phyloP scores from a whole-genome alignment of 2,113 vertebrate species.

The Fregetta grallaria region DNA sequence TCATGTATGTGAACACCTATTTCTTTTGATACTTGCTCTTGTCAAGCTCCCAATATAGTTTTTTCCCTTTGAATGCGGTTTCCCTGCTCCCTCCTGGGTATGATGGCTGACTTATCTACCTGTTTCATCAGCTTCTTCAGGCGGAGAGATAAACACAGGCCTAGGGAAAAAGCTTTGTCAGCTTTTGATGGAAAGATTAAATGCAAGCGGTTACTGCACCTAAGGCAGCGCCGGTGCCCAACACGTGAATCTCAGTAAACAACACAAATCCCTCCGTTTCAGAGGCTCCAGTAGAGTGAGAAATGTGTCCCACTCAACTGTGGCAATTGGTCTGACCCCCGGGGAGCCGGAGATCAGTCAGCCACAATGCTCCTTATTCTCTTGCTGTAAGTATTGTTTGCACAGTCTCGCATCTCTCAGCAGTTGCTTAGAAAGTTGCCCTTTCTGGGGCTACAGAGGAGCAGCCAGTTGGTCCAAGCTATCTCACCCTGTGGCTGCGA shows the following conservation, averaged over 20 bases:
- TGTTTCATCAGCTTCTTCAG: neutral
- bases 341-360: neutral
- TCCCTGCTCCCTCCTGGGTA: neutral
- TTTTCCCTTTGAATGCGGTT: neutral
- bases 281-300: neutral
- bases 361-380: neutral
- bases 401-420: neutral
- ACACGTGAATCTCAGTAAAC: neutral
- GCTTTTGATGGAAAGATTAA: constrained; percentile 44
- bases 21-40: neutral
- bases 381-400: neutral
- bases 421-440: neutral
- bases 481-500: neutral
- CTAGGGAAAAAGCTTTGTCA: constrained; percentile 30
- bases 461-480: neutral
- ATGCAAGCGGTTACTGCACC: neutral
- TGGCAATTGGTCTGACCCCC: neutral
- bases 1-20: neutral
- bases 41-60: neutral
- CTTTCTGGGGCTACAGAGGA: neutral
- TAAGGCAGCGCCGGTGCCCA: neutral
- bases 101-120: neutral
- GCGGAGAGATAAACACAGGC: neutral
- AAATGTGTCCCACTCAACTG: neutral
- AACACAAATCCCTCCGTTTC: neutral